Evolutionary conservation across 2,797 vertebrate genomes (phyloP).

Genomic region (Acridotheres tristis): DNA sequence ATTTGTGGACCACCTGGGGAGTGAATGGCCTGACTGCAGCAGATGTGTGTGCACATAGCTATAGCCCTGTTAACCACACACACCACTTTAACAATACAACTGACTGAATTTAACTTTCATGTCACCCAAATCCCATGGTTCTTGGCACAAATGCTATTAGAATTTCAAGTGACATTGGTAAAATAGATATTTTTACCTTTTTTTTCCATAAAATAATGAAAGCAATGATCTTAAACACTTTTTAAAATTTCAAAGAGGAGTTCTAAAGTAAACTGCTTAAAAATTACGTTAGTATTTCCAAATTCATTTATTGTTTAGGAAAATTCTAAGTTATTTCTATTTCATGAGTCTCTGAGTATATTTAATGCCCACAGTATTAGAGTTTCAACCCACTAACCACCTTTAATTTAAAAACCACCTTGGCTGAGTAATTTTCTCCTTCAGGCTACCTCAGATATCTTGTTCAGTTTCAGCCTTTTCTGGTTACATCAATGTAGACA

Average conservation of each 20-base stretch:
- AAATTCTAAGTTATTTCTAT: neutral
- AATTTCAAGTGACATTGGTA: neutral
- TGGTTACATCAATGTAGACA: neutral
- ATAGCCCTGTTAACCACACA: neutral
- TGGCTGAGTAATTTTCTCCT: neutral
- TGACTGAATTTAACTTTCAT: neutral
- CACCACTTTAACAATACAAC: accelerated
- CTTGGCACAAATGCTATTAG: neutral
- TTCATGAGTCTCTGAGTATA: neutral
- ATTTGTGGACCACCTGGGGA: neutral
- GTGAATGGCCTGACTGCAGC: neutral
- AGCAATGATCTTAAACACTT: neutral
- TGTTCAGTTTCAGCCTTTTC: neutral
- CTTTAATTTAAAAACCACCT: neutral
- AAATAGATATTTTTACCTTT: neutral
- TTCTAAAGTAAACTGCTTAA: neutral
- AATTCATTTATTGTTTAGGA: neutral
- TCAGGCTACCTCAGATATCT: neutral
- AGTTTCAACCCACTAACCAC: neutral
- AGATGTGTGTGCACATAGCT: neutral
- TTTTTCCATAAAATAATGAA: neutral
- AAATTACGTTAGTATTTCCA: neutral
- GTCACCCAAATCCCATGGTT: neutral
- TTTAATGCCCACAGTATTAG: neutral
- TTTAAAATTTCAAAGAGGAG: neutral